Evolutionary conservation across 2,113 vertebrate species (phyloP), one percentile per base, ranked within the genome.

Genomic region (Salvelinus sp.): DNA sequence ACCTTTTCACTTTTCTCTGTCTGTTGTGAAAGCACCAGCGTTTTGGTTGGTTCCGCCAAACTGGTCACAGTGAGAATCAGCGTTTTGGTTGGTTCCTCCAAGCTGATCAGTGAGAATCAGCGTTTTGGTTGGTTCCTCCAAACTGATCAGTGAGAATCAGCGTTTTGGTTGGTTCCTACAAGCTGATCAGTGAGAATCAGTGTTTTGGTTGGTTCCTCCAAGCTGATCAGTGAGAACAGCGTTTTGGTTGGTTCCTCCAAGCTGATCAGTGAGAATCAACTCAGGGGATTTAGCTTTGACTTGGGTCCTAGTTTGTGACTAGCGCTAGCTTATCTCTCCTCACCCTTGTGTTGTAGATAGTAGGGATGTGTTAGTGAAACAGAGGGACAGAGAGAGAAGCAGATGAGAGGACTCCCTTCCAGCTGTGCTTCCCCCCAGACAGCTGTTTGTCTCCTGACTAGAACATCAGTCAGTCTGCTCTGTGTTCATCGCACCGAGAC

Each of bases 391-490:
- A 67, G 28, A 20, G 44, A 48, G 33, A 80, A 47, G 6, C 7
- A 6, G 70, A 85, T 78, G 54, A 6, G 71, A 85, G 77, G 48
- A 83, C 60, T 74, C 65, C 28, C 2, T 2, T 28, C 66, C 22
- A 60, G 57, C 69, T 76, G 67, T 66, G 30, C 72, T 25, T 78
- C 22, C 62, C 25, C 23, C 6, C 74, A 28, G 54, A 73, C 85
- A 82, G 80, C 83, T 85, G 82, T 87, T 88, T 85, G 78, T 76
- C 65, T 85, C 63, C 72, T 70, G 68, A 68, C 68, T 44, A 76
- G 20, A 75, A 67, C 54, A 27, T 71, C 16, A 22, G 33, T 69
- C 44, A 68, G 27, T 0, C 60, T 73, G 68, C 38, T 27, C 22
- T 65, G 9, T 63, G 6, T 22, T 62, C 60, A 20, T 22, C 7